Evolutionary conservation across 2,888 invertebrate species (phyloP).

Genomic region (Caenorhabditis macrosperma): DNA sequence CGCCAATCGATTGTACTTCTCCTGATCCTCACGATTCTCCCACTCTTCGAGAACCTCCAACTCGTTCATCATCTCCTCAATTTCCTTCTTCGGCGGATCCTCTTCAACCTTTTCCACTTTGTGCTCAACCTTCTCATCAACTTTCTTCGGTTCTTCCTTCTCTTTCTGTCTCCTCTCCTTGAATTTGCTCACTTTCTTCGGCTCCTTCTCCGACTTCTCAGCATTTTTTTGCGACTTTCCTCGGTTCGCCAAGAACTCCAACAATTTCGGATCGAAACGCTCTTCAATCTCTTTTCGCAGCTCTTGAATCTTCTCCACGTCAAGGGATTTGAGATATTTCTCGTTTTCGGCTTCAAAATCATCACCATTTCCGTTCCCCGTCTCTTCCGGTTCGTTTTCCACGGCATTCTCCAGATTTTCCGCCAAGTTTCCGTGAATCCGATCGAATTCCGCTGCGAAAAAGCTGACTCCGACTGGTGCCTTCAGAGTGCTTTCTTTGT

Average conservation of each 20-base stretch:
- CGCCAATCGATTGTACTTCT: constrained; percentile 74
- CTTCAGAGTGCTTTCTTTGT: neutral
- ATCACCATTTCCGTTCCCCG: neutral
- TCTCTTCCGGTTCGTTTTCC: constrained; percentile 21
- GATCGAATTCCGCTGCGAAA: constrained; percentile 75
- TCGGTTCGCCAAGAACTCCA: constrained; percentile 69
- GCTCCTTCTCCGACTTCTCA: constrained; percentile 16
- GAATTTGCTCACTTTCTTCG: constrained; percentile 42
- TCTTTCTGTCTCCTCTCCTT: constrained; percentile 16
- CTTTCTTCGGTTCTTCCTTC: neutral
- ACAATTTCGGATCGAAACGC: constrained; percentile 66
- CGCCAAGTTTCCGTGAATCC: constrained; percentile 64
- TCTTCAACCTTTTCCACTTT: neutral
- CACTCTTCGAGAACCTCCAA: constrained; percentile 75
- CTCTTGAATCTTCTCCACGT: constrained; percentile 64
- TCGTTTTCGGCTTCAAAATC: constrained; percentile 54
- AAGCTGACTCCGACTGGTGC: constrained; percentile 68
- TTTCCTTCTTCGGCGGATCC: constrained; percentile 26
- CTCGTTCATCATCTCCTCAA: constrained; percentile 72
- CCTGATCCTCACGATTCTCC: constrained; percentile 60
- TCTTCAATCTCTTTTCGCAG: constrained; percentile 67
- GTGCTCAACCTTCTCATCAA: neutral
- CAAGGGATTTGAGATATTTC: constrained; percentile 58
- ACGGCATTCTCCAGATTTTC: constrained; percentile 46
- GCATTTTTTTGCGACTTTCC: constrained; percentile 35